Base-by-base conservation (phyloP, 1,140 invertebrate species). In the Muscidifurax raptorellus region DNA sequence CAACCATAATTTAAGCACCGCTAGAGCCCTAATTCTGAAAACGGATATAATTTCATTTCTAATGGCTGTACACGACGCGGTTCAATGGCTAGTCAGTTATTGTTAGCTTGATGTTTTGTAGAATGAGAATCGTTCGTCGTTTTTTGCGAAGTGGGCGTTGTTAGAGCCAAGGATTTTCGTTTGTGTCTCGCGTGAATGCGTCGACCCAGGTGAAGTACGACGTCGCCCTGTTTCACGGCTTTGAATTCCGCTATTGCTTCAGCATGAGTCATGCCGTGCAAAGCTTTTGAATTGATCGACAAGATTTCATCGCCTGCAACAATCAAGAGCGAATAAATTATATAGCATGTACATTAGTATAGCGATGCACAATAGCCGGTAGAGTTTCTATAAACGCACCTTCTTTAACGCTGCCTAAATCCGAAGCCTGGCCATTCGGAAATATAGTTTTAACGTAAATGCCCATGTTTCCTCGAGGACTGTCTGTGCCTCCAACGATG, bases 361-460 rank as follows among this genome's bases (percentile, higher is more conserved):
- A 59, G 15, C 9, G 36, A 13, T 75, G 1, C 36, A n/a, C 18
- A 9, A 40, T n/a, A n/a, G n/a, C n/a, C n/a, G n/a, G n/a, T n/a
- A n/a, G n/a, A 44, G 40, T 0, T 75, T 40, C 25, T 69, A 59
- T 13, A 28, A 7, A 3, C 52, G 22, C 93, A 98, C 97, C 97
- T 96, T 97, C 97, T 94, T 96, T 96, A 76, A 98, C 94, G 86
- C 94, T 95, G 78, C 96, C 96, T 90, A 95, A 95, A 87, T 97
- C 96, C 15, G 97, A 96, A 28, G 97, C 97, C 93, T 98, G 96
- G 18, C 98, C 98, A 87, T 95, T 95, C 2, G 97, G 96, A 91
- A 98, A 98, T 15, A 98, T 96, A 1, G 97, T 97, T 92, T 98
- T 97, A 0, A 98, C 97, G 92, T 97, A 98, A 88, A 98, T 98